A percentile compares a stretch with the other conserved stretches of the same genome.
phyloP scores from a whole-genome alignment of 2,888 invertebrate species.

The Oeneis ivallda region DNA sequence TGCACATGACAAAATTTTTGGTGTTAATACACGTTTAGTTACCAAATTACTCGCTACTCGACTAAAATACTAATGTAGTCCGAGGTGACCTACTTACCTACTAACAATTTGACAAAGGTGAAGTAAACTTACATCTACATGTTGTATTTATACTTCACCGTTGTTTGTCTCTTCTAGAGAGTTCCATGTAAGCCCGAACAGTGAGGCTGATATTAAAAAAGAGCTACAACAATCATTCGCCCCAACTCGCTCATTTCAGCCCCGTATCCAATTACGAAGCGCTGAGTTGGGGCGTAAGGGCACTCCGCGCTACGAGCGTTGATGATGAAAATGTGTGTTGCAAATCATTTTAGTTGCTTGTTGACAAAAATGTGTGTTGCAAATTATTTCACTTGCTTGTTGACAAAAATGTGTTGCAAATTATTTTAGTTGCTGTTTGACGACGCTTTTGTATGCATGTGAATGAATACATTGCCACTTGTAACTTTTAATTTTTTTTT shows the following conservation, averaged over 20 bases:
- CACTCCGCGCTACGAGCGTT: slow-evolving; percentile 19
- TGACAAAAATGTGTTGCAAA: slow-evolving; percentile 26
- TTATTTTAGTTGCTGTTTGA: slow-evolving; percentile 31
- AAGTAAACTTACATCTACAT: no score
- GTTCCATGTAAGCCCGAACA: slow-evolving; percentile 28
- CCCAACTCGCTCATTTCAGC: slow-evolving; percentile 63
- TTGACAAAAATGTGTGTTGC: slow-evolving; percentile 1
- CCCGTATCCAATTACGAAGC: slow-evolving; percentile 65
- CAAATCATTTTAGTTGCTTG: slow-evolving; percentile 25
- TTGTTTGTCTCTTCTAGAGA: not conserved
- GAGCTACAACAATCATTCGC: slow-evolving; percentile 67
- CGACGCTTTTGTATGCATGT: slow-evolving; percentile 23
- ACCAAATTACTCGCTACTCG: no score
- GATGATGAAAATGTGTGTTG: slow-evolving; percentile 28
- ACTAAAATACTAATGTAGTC: no score
- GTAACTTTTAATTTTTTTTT: slow-evolving; percentile 10
- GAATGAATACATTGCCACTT: slow-evolving; percentile 13
- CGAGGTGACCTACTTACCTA: no score
- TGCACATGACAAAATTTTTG: no score
- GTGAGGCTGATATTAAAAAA: slow-evolving; percentile 68
- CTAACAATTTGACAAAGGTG: no score
- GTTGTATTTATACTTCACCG: no score
- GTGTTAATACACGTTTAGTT: no score
- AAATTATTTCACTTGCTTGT: slow-evolving; percentile 28
- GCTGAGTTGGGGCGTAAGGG: slow-evolving; percentile 26